Evolutionary conservation across 2,888 invertebrate genomes (phyloP).

Genomic region (Amphipoea lucens): DNA sequence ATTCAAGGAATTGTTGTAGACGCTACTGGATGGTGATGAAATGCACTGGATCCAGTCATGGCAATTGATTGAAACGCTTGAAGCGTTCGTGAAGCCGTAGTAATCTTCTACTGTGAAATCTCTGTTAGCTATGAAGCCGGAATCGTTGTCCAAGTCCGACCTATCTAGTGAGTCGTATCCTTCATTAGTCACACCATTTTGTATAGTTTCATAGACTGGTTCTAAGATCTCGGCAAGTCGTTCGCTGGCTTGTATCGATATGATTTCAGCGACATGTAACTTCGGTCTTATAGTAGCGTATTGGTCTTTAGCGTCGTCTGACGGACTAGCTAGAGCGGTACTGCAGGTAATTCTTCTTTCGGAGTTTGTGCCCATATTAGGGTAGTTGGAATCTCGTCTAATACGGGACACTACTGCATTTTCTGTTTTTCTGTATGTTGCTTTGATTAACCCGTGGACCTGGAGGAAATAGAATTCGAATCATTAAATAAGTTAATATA

Average conservation of each 20-base stretch:
- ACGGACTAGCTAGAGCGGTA: slow-evolving; percentile 77
- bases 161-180: slow-evolving; percentile 80
- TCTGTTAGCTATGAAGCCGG: slow-evolving; percentile 74
- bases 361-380: slow-evolving; percentile 74
- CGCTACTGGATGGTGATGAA: slow-evolving; percentile 79
- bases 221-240: slow-evolving; percentile 85
- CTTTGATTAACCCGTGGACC: slow-evolving; percentile 84
- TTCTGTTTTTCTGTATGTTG: slow-evolving; percentile 86
- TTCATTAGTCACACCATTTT: slow-evolving; percentile 77
- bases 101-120: slow-evolving; percentile 77
- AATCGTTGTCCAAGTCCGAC: slow-evolving; percentile 75
- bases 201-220: slow-evolving; percentile 86
- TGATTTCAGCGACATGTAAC: slow-evolving; percentile 86
- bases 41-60: slow-evolving; percentile 83
- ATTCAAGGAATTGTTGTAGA: slow-evolving; percentile 80
- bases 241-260: slow-evolving; percentile 86
- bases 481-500: not conserved
- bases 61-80: slow-evolving; percentile 82
- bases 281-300: slow-evolving; percentile 77
- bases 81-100: slow-evolving; percentile 82
- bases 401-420: slow-evolving; percentile 82
- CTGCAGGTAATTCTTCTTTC: slow-evolving; percentile 83
- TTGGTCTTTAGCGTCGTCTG: slow-evolving; percentile 73
- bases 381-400: slow-evolving; percentile 76
- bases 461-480: slow-evolving; percentile 61